Evolutionary conservation across 2,888 invertebrate species (phyloP).

Genomic region (Nebria salina): DNA sequence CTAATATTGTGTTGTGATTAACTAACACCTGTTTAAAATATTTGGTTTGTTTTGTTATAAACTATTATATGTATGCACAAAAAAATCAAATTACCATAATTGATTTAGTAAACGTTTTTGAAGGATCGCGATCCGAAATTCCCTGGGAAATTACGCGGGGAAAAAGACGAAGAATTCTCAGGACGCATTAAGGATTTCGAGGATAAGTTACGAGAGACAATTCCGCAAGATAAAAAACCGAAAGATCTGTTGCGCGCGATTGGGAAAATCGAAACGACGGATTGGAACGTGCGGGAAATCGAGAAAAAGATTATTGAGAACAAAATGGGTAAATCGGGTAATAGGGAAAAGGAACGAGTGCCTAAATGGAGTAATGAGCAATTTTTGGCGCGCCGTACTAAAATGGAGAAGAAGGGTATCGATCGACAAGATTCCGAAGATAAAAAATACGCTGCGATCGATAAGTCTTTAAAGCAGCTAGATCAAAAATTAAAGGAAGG

Average conservation of each 20-base stretch:
- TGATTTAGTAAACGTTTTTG: background rate
- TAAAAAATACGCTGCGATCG: slow-evolving; percentile 75
- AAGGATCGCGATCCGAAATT: slow-evolving; percentile 57
- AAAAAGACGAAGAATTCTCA: slow-evolving; percentile 68
- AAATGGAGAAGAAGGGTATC: slow-evolving; percentile 74
- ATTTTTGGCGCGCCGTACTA: slow-evolving; percentile 74
- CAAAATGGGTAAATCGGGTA: slow-evolving; percentile 72
- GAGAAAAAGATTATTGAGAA: slow-evolving; percentile 88
- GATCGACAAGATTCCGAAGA: slow-evolving; percentile 69
- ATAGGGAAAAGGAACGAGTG: slow-evolving; percentile 74
- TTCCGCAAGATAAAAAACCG: slow-evolving; percentile 77
- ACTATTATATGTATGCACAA: background rate
- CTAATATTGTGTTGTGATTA: slow-evolving; percentile 11
- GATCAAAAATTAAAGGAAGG: slow-evolving; percentile 83
- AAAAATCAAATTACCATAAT: background rate
- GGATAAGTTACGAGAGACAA: slow-evolving; percentile 74
- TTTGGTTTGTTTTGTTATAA: background rate
- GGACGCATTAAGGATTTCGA: slow-evolving; percentile 79
- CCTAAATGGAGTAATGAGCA: slow-evolving; percentile 93
- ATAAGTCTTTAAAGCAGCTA: slow-evolving; percentile 75
- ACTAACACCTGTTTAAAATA: background rate
- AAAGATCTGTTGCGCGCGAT: slow-evolving; percentile 87
- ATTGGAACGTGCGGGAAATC: slow-evolving; percentile 92
- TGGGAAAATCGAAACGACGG: slow-evolving; percentile 87
- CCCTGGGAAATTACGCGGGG: slow-evolving; percentile 54